Evolutionary conservation across 1,140 invertebrate species (phyloP).

Genomic region (Danaus plexippus): DNA sequence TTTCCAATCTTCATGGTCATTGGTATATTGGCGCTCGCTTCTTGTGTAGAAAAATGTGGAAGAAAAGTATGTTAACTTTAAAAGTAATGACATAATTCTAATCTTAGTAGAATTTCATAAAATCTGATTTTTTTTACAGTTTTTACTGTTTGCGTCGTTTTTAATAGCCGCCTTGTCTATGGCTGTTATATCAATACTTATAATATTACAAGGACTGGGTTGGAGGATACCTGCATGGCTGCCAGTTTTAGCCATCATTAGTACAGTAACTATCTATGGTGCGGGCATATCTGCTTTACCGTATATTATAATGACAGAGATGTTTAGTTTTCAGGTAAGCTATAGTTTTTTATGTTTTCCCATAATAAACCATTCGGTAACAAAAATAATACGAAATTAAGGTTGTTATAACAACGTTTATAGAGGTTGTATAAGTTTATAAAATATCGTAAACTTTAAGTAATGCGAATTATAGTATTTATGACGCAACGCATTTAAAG

Average conservation of each 20-base stretch:
- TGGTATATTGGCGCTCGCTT: conserved; percentile 26
- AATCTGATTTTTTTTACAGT: conserved; percentile 19
- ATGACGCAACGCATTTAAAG: background rate
- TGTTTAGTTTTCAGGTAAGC: conserved; percentile 40
- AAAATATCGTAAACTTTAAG: conserved; percentile 1
- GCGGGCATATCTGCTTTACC: conserved; percentile 21
- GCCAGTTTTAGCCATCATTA: conserved; percentile 18
- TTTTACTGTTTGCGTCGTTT: conserved; percentile 18
- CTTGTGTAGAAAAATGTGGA: conserved; percentile 32
- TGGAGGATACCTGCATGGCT: conserved; percentile 19
- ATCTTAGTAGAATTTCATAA: no score
- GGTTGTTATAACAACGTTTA: background rate
- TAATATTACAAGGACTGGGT: conserved; percentile 4
- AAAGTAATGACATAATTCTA: no score
- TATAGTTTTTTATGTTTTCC: background rate
- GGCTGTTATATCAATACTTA: conserved; percentile 12
- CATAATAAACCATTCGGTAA: background rate
- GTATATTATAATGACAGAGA: conserved; percentile 28
- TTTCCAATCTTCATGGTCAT: conserved; percentile 38
- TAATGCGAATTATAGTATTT: background rate
- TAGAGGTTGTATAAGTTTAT: background rate
- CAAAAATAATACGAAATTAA: background rate
- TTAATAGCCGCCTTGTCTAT: conserved; percentile 16
- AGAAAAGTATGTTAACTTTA: conserved; percentile 28
- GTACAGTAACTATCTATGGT: conserved; percentile 19